A percentile compares a stretch with the other conserved stretches of the same genome.
Evolutionary conservation across 1,140 invertebrate genomes (phyloP).

Genomic region (Idris sp.): DNA sequence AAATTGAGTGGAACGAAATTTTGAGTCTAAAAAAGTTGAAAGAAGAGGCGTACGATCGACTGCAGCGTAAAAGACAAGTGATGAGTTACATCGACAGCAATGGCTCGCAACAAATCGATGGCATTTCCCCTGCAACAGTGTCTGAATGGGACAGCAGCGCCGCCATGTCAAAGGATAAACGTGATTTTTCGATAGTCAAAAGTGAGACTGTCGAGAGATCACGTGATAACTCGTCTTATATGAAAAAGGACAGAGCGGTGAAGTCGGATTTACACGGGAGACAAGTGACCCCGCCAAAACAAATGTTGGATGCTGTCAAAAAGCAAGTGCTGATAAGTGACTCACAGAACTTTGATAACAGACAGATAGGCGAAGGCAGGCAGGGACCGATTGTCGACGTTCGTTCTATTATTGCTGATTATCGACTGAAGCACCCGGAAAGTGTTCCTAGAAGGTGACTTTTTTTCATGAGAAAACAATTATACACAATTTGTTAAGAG

Average conservation of each 20-base stretch:
- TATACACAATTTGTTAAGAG: too few species aligned
- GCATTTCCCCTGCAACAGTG: conserved; percentile 65
- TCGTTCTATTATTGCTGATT: conserved; percentile 89
- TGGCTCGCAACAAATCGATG: conserved; percentile 41
- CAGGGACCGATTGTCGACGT: conserved; percentile 89
- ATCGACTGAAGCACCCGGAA: conserved; percentile 86
- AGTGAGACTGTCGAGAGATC: conserved; percentile 42
- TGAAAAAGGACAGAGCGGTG: conserved; percentile 60
- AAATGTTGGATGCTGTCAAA: conserved; percentile 32
- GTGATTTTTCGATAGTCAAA: conserved; percentile 25
- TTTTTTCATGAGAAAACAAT: too few species aligned
- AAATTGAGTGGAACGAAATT: conserved; percentile 90
- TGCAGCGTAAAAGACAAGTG: conserved; percentile 83
- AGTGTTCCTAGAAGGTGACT: conserved; percentile 81
- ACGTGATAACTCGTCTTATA: conserved; percentile 36
- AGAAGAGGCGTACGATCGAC: conserved; percentile 85
- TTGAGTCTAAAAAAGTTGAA: conserved; percentile 88
- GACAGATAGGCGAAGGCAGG: conserved; percentile 81
- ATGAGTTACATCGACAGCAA: conserved; percentile 74
- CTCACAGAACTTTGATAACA: conserved; percentile 67
- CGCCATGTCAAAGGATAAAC: conserved; percentile 36
- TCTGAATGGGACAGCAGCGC: conserved; percentile 66
- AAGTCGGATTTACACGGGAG: conserved; percentile 42
- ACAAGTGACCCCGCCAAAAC: conserved; percentile 43
- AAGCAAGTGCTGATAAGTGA: conserved; percentile 45